Evolutionary conservation across 2,113 vertebrate genomes (phyloP), one percentile per base, ranked within the genome.

Genomic region (Oceanodroma tethys): DNA sequence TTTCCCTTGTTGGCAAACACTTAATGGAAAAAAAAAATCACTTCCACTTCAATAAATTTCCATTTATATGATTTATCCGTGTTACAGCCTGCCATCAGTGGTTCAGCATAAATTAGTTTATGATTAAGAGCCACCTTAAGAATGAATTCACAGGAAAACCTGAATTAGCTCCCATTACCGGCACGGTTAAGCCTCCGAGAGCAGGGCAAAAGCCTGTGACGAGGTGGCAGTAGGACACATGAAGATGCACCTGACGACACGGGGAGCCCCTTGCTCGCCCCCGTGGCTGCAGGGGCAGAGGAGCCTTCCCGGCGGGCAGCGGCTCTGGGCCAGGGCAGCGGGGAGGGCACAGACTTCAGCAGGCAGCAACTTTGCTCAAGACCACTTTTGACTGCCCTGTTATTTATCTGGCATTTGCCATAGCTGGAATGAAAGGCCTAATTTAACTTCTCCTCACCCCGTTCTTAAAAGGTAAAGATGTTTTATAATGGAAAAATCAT

Each of bases 11-110:
- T 81, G 36, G 32, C 36, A 71, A 92, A 76, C 0, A 0, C 36
- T 88, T 93, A 91, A 94, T 73, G 67, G 30, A 25, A 75, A 56
- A 81, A 88, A 68, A 85, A 59, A 73, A 50, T 36, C 38, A 58
- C 30, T 92, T 95, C 82, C 75, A 59, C 67, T 84, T 94, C 91
- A 94, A 75, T 50, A 91, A 34, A 88, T 74, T 90, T 82, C 74
- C 55, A 76, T 93, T 92, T 86, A 62, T 75, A 83, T 5, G 6
- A 67, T 75, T 91, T 56, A 85, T 40, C 72, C 6, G 0, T 45
- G 68, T 84, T 71, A 65, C 60, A 95, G 53, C 32, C 67, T 85
- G 91, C 47, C 79, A 85, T 15, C 42, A 78, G 23, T 18, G 36
- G 48, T 81, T 79, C 65, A 95, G 92, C 60, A 89, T 30, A 66